These are phyloP conservation scores for Chanos chanos DNA, from an alignment of 2,797 vertebrate species.

Conservation along the genomic window DNA sequence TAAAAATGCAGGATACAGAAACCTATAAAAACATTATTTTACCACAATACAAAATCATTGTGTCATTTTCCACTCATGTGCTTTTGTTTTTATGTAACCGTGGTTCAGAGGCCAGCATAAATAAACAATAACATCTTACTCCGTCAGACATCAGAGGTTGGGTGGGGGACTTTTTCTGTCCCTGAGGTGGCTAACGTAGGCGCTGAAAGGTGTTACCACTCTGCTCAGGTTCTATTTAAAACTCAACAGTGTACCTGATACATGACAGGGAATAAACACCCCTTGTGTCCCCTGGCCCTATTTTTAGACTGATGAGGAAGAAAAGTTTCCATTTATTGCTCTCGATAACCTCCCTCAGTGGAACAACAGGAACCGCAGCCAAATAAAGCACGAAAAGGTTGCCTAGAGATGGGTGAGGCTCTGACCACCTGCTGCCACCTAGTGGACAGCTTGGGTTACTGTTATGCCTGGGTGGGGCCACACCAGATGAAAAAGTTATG, in stretches of 20 bases:
- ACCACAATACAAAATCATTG: too few species aligned
- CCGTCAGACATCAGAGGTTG: too few species aligned
- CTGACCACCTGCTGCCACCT: slow-evolving; percentile 20
- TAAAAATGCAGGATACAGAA: too few species aligned
- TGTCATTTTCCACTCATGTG: too few species aligned
- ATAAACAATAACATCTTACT: too few species aligned
- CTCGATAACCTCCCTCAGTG: slow-evolving; percentile 63
- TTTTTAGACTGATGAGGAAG: slow-evolving; percentile 62
- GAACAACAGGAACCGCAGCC: slow-evolving; percentile 78
- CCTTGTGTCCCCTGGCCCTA: slow-evolving; percentile 53
- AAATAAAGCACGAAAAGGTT: slow-evolving; percentile 42
- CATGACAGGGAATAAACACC: too few species aligned
- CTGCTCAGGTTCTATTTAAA: slow-evolving; percentile 37
- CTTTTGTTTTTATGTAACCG: too few species aligned
- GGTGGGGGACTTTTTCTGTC: background rate
- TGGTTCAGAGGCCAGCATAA: too few species aligned
- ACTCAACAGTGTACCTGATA: slow-evolving; percentile 7
- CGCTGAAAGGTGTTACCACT: background rate
- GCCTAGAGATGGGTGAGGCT: background rate
- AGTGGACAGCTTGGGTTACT: background rate
- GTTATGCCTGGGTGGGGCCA: background rate
- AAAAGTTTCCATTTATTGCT: slow-evolving; percentile 73
- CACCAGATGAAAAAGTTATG: too few species aligned
- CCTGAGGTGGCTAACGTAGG: slow-evolving; percentile 5
- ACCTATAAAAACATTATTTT: too few species aligned